Evolutionary conservation across 2,797 vertebrate species (phyloP).

Genomic region (Schizopygopsis malacanthus): DNA sequence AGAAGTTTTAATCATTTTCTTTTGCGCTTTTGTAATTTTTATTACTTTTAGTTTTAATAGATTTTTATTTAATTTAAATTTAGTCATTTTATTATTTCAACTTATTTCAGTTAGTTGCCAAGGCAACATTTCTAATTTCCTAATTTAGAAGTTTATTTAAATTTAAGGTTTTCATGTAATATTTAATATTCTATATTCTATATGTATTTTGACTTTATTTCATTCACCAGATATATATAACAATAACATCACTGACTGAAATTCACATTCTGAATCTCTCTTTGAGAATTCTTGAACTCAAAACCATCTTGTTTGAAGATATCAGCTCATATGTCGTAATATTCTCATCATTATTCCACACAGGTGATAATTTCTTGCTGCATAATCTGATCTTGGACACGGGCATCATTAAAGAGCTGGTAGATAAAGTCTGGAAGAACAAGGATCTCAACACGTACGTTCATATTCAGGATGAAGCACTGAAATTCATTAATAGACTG

Average conservation of each 20-base stretch:
- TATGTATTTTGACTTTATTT: background rate
- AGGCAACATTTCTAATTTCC: background rate
- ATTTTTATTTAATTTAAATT: background rate
- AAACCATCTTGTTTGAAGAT: background rate
- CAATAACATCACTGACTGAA: background rate
- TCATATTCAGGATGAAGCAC: background rate
- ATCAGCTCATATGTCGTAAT: background rate
- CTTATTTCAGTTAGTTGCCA: background rate
- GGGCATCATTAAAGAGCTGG: conserved; percentile 93
- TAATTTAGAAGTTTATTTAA: background rate
- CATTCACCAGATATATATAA: background rate
- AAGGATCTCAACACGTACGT: conserved; percentile 96
- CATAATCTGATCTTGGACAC: conserved; percentile 98
- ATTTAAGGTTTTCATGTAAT: background rate
- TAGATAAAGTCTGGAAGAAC: conserved; percentile 95
- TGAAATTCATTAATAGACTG: background rate
- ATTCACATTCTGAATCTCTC: background rate
- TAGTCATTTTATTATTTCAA: background rate
- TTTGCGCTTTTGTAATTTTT: background rate
- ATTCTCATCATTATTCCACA: conserved; percentile 10
- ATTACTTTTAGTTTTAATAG: background rate
- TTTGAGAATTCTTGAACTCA: background rate
- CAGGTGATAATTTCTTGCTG: conserved; percentile 94
- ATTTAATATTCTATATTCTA: background rate
- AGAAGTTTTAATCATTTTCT: background rate